These are phyloP conservation scores for Rhopilema esculentum DNA, from an alignment of 30 jellyfish, hydroid and myxozoan genomes.

Conservation along the genomic window DNA sequence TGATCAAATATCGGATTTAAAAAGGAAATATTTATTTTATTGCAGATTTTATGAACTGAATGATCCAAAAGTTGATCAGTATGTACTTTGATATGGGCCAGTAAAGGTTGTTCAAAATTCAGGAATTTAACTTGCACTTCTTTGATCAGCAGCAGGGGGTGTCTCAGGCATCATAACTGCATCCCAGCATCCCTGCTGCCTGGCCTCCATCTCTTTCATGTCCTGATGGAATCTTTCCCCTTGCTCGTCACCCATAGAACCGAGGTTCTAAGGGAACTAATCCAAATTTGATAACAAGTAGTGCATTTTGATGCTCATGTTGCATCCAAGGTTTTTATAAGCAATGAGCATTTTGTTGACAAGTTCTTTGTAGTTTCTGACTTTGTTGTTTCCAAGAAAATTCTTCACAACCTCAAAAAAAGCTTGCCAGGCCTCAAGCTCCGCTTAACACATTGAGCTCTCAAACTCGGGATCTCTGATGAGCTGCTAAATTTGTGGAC, in stretches of 20 bases:
- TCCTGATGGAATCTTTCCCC: conserved; percentile 56
- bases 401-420: conserved; percentile 14
- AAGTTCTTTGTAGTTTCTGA: conserved; percentile 6
- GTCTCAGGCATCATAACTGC: conserved; percentile 18
- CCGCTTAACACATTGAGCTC: conserved; percentile 8
- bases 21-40: not conserved
- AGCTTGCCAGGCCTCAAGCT: conserved; percentile 16
- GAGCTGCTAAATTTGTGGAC: conserved; percentile 61
- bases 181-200: conserved; percentile 56
- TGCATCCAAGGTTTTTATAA: conserved; percentile 24
- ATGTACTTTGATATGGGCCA: conserved; percentile 3
- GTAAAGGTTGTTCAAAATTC: conserved; percentile 6
- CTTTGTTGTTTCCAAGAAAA: conserved; percentile 31
- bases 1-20: conserved; percentile 1
- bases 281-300: conserved; percentile 12
- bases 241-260: conserved; percentile 61
- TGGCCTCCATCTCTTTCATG: conserved; percentile 43
- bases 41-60: conserved; percentile 6
- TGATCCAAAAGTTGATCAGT: conserved; percentile 15
- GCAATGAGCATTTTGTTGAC: conserved; percentile 17
- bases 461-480: conserved; percentile 42
- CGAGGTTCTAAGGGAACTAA: conserved; percentile 48
- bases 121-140: conserved; percentile 28
- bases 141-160: conserved; percentile 9
- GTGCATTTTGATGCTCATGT: conserved; percentile 37